Base-by-base conservation (phyloP, 1,140 invertebrate genomes). In the Thaumetopoea pityocampa region DNA sequence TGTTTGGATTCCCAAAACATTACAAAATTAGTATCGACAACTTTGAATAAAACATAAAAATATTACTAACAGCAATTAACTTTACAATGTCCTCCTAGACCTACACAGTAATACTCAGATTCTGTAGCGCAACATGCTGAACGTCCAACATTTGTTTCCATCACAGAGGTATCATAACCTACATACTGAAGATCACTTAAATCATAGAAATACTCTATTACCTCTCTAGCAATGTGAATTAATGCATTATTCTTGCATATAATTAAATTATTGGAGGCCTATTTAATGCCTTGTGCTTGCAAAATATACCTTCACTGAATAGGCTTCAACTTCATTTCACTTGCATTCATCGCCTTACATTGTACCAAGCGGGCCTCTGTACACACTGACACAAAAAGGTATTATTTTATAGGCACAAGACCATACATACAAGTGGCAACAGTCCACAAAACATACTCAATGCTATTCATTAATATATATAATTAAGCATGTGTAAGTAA, bases 51-150 rank as follows among this genome's bases (percentile, higher is more conserved):
- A 76, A 79, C 63, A 76, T 65, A 69, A 71, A 73, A 69, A 73
- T 64, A 68, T 73, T 77, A 80, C 74, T 80, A 81, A 81, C 69
- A 80, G 74, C 68, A 67, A 69, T 67, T 71, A 63, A 79, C 64
- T 69, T 72, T 49, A 63, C 55, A 60, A 65, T 68, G 60, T 68
- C 68, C 60, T 45, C 65, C 73, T 78, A 79, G 66, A 67, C 66
- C 78, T 80, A 82, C 69, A 64, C 57, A 71, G 51, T 78, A 83
- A 83, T 82, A 82, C 78, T 82, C 67, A 73, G 71, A 77, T 80
- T 78, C 73, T 57, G 62, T 65, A 67, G 56, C 51, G 61, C 63
- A 58, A n/a, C 60, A 68, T 72, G 63, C 64, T 72, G 61, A 66
- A 70, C 62, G 71, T 73, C 58, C 51, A 53, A 74, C 67, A 74